phyloP scores from a whole-genome alignment of 2,888 invertebrate genomes.

The Eulithis testata region DNA sequence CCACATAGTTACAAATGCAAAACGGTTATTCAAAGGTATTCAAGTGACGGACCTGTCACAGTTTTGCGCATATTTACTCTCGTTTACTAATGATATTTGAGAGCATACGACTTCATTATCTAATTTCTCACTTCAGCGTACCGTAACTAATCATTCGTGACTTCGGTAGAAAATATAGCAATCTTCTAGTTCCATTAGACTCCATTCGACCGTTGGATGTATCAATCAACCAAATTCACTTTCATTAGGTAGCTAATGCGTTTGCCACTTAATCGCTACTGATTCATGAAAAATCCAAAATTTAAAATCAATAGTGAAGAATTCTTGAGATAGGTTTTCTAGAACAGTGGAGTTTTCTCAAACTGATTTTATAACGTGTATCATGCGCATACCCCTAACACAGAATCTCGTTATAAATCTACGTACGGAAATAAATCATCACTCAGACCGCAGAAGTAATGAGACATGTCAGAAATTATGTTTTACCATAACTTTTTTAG shows the following conservation, averaged over 20 bases:
- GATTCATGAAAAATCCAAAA: neutral
- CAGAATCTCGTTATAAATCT: too few species aligned
- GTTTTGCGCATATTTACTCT: neutral
- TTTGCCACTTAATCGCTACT: constrained; percentile 1
- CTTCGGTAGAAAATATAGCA: constrained; percentile 26
- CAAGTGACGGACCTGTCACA: too few species aligned
- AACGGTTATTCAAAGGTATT: neutral
- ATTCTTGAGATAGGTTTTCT: too few species aligned
- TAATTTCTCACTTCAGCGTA: constrained; percentile 22
- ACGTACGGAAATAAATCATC: constrained; percentile 16
- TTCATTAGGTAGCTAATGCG: constrained; percentile 22
- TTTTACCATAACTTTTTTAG: constrained; percentile 11
- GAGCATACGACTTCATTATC: constrained; percentile 13
- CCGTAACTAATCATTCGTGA: constrained; percentile 20
- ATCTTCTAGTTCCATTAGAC: constrained; percentile 24
- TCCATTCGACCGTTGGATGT: constrained; percentile 29
- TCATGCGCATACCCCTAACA: too few species aligned
- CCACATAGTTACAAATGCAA: too few species aligned
- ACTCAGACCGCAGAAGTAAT: constrained; percentile 20
- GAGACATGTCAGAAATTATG: constrained; percentile 15
- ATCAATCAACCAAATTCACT: constrained; percentile 35
- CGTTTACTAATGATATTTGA: neutral
- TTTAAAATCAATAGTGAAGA: too few species aligned
- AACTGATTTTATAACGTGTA: neutral
- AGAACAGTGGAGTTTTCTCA: neutral